phyloP scores from a whole-genome alignment of 2,888 invertebrate genomes.

The Megamerina dolium region DNA sequence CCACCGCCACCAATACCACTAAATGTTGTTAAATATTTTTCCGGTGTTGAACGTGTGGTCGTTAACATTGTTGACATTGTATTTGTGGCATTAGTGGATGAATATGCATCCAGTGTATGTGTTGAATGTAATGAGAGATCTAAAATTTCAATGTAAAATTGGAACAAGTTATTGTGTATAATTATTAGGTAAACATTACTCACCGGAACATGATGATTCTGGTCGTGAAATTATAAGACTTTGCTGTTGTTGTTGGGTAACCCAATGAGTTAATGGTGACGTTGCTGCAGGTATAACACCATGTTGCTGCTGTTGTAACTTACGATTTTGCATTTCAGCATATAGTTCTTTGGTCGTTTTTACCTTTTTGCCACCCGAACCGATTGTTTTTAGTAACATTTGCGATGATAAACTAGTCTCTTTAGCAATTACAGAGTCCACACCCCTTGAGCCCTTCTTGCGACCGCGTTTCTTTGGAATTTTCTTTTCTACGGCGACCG shows the following conservation, averaged over 20 bases:
- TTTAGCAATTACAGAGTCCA: slow-evolving; percentile 43
- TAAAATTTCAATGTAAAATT: too few relatives aligned
- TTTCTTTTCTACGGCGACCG: slow-evolving; percentile 6
- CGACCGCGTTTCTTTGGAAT: slow-evolving; percentile 45
- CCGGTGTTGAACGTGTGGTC: slow-evolving; percentile 24
- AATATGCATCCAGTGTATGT: slow-evolving; percentile 34
- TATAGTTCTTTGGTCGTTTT: slow-evolving; percentile 48
- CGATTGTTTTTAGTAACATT: slow-evolving; percentile 31
- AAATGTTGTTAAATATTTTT: slow-evolving; percentile 21
- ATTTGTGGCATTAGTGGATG: slow-evolving; percentile 33
- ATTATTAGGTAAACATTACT: too few relatives aligned
- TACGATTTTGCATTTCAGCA: slow-evolving; percentile 47
- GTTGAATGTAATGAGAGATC: slow-evolving; percentile 39
- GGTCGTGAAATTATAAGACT: slow-evolving; percentile 26
- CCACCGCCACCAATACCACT: too few relatives aligned
- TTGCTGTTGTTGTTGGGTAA: slow-evolving; percentile 17
- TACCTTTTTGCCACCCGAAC: slow-evolving; percentile 42
- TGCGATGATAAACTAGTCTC: slow-evolving; percentile 39
- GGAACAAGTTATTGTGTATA: too few relatives aligned
- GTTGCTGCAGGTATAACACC: slow-evolving; percentile 22
- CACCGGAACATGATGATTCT: slow-evolving; percentile 44
- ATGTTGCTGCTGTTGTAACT: slow-evolving; percentile 26
- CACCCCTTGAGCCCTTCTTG: slow-evolving; percentile 47
- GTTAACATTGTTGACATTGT: slow-evolving; percentile 27
- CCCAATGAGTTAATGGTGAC: slow-evolving; percentile 26